These are phyloP conservation scores for Hylia prasina DNA, from an alignment of 2,113 vertebrate species.

Conservation along the genomic window DNA sequence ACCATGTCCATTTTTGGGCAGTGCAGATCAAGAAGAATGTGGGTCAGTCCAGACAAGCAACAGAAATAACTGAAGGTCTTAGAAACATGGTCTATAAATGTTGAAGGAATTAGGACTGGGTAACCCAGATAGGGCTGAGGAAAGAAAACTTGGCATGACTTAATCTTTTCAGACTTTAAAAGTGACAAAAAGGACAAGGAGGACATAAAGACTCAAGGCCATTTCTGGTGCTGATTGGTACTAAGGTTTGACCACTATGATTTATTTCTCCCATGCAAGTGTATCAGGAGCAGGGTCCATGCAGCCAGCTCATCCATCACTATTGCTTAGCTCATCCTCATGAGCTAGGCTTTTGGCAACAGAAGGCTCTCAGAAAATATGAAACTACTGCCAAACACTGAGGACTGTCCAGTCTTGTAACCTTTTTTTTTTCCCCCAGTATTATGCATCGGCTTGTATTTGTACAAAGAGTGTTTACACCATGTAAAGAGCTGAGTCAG, in stretches of 20 bases:
- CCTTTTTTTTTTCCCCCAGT: background rate
- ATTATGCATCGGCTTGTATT: background rate
- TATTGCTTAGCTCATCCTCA: background rate
- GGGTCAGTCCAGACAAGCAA: background rate
- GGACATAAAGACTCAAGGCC: background rate
- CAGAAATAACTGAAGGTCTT: background rate
- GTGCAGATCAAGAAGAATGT: background rate
- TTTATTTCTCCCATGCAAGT: background rate
- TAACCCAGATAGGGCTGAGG: background rate
- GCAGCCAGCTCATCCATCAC: background rate
- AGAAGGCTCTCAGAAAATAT: background rate
- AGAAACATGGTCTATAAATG: background rate
- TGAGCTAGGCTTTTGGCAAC: background rate
- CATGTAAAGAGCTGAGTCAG: background rate
- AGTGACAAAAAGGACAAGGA: background rate
- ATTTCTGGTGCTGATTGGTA: background rate
- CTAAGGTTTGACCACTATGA: background rate
- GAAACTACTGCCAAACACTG: background rate
- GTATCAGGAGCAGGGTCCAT: background rate
- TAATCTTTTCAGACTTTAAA: background rate
- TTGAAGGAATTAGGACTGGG: background rate
- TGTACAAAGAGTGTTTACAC: background rate
- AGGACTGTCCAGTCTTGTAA: background rate
- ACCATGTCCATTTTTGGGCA: background rate
- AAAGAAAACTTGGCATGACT: background rate